Evolutionary conservation across 1,140 invertebrate genomes (phyloP).

Genomic region (Myzus persicae): DNA sequence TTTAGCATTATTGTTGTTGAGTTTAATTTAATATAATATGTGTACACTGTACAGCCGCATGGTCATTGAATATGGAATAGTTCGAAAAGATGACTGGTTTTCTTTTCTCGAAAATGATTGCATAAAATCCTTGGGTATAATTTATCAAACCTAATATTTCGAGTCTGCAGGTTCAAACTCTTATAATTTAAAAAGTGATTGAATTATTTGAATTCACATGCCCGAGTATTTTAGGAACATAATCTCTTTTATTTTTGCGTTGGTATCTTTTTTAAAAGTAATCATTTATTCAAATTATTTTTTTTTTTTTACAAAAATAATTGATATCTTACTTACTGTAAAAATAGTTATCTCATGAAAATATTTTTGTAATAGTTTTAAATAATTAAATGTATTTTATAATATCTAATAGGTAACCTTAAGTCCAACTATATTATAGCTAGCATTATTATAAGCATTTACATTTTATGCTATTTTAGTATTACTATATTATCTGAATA

Average conservation of each 20-base stretch:
- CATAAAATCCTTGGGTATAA: background rate
- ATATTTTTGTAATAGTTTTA: background rate
- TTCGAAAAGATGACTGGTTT: background rate
- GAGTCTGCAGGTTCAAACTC: background rate
- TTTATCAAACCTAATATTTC: background rate
- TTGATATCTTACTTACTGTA: slow-evolving; percentile 7
- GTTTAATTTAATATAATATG: background rate
- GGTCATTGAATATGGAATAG: background rate
- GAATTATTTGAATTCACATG: background rate
- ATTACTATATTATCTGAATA: background rate
- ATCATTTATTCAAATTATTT: background rate
- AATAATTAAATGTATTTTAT: background rate
- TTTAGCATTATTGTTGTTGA: background rate
- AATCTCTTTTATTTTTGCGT: background rate
- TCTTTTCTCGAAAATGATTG: background rate
- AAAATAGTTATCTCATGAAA: background rate
- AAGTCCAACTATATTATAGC: background rate
- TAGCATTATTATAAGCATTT: background rate
- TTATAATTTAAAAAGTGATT: background rate
- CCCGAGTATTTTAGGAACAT: background rate
- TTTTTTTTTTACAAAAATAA: background rate
- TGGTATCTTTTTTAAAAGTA: background rate
- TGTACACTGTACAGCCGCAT: background rate
- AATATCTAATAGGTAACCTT: background rate
- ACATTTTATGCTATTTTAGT: background rate